phyloP scores from a whole-genome alignment of 2,113 vertebrate species.

The Erythrocercus mccallii region DNA sequence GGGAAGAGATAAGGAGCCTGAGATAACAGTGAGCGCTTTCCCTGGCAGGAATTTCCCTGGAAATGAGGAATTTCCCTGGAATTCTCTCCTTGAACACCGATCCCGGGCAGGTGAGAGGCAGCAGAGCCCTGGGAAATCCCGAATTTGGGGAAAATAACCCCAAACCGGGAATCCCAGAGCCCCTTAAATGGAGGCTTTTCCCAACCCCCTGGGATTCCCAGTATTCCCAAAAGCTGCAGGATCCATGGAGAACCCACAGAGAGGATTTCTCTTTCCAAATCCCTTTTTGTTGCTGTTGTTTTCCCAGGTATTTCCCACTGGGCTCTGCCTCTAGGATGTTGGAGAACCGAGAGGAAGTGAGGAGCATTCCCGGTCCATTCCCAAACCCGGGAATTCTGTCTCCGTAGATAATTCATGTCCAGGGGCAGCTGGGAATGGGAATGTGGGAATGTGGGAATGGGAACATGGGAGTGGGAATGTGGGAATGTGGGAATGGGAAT shows the following conservation, averaged over 20 bases:
- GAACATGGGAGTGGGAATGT: not conserved
- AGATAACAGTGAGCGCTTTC: not conserved
- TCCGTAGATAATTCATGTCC: not conserved
- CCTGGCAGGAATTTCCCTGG: not conserved
- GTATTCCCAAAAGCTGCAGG: not conserved
- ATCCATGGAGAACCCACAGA: fast-evolving
- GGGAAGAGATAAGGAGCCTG: not conserved
- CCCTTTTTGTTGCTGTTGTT: not conserved
- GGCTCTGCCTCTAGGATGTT: conserved; percentile 80
- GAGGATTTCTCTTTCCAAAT: not conserved
- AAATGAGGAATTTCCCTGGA: not conserved
- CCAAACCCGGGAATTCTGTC: not conserved
- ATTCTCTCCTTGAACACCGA: not conserved
- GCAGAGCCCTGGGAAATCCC: not conserved
- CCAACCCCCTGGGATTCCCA: not conserved
- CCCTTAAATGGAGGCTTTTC: not conserved
- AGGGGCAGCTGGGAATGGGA: not conserved
- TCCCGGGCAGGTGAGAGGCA: not conserved
- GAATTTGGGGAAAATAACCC: not conserved
- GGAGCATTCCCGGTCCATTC: not conserved
- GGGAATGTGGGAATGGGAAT: too few relatives aligned
- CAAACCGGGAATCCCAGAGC: not conserved
- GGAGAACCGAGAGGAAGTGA: conserved; percentile 86
- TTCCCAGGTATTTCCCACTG: conserved; percentile 64
- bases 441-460: not conserved